Evolutionary conservation across 2,888 invertebrate genomes (phyloP).

Genomic region (Monochamus alternatus): DNA sequence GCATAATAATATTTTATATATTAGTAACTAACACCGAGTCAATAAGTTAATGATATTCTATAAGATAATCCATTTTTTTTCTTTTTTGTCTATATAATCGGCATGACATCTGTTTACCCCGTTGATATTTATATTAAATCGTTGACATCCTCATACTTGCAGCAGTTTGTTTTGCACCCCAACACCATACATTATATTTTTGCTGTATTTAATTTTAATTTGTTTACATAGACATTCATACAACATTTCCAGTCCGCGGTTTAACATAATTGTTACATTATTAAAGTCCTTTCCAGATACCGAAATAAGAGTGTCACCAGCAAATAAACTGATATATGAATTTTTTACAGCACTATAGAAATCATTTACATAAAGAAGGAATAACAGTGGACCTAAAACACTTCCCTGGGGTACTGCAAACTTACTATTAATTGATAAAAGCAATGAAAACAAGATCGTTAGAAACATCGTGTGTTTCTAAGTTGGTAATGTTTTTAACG

Average conservation of each 20-base stretch:
- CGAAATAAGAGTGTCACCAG: conserved; percentile 39
- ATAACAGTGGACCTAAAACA: conserved; percentile 33
- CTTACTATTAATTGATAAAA: neutral
- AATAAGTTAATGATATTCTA: neutral
- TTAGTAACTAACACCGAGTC: neutral
- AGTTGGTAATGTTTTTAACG: too few relatives aligned
- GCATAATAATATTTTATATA: neutral
- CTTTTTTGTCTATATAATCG: neutral
- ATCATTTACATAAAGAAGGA: conserved; percentile 26
- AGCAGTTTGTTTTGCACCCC: neutral
- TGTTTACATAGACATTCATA: conserved; percentile 8
- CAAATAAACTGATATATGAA: conserved; percentile 40
- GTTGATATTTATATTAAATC: neutral
- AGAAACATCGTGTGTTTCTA: too few relatives aligned
- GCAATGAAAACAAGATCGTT: too few relatives aligned
- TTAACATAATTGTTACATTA: conserved; percentile 20
- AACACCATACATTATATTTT: conserved; percentile 6
- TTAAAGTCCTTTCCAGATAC: conserved; percentile 34
- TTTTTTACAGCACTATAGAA: conserved; percentile 2
- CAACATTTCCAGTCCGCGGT: neutral
- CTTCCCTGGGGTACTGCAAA: conserved; percentile 30
- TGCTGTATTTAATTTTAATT: conserved; percentile 18
- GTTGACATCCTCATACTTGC: neutral
- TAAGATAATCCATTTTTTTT: neutral
- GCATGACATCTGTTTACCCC: neutral